Conservation (phyloP, 2,113 vertebrate species). For the Lepus americanus region DNA sequence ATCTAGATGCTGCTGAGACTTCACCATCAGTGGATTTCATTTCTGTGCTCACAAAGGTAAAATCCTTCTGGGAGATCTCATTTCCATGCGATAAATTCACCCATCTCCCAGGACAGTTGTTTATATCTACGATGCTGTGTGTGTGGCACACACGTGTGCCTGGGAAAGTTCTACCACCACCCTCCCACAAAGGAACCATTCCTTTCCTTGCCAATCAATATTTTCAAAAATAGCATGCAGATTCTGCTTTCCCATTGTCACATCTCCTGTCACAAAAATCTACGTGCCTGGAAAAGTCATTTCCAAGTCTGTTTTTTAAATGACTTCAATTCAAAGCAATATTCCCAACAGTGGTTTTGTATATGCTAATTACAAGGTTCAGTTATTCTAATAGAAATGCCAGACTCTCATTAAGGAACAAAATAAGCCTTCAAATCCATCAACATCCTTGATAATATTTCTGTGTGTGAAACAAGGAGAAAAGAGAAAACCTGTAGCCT, state of each 20-base stretch:
- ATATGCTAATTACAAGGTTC: constrained; percentile 69
- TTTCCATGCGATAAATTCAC: not conserved
- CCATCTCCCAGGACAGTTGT: not conserved
- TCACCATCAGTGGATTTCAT: constrained; percentile 86
- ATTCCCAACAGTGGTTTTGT: constrained; percentile 52
- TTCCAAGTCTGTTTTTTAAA: constrained; percentile 61
- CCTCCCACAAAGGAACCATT: not conserved
- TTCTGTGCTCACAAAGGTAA: constrained; percentile 90
- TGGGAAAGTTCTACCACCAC: not conserved
- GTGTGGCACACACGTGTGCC: too few relatives aligned
- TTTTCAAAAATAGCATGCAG: constrained; percentile 43
- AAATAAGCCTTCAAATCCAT: constrained; percentile 59
- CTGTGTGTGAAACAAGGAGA: not conserved
- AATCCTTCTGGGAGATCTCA: not conserved
- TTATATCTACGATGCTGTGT: not conserved
- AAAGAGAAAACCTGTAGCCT: not conserved
- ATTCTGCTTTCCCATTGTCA: constrained; percentile 10
- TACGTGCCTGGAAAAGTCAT: constrained; percentile 43
- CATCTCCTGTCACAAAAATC: constrained; percentile 17
- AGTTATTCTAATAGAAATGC: constrained; percentile 58
- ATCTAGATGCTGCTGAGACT: constrained; percentile 80
- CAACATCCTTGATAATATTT: constrained; percentile 18
- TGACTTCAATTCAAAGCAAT: constrained; percentile 66
- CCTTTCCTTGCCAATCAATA: not conserved
- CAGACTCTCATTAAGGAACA: constrained; percentile 43